These are phyloP conservation scores for Anastatus disparis DNA, from an alignment of 1,140 invertebrate species.

Conservation along the genomic window DNA sequence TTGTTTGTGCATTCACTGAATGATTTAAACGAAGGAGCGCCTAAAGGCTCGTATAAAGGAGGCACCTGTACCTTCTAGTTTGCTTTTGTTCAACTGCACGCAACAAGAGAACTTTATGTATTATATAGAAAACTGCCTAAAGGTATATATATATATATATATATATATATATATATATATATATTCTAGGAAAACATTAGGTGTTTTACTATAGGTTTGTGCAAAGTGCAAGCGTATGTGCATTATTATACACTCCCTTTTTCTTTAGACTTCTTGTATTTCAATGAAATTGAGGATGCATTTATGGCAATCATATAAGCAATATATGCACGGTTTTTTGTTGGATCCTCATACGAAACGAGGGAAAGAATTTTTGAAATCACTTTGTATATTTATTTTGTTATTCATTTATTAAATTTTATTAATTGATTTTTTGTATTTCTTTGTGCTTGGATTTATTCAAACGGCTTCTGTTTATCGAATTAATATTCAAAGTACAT, in stretches of 20 bases:
- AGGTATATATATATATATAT: background rate
- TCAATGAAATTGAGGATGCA: slow-evolving; percentile 16
- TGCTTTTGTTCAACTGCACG: no score
- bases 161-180: slow-evolving; percentile 6
- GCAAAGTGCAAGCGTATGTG: background rate
- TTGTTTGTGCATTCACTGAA: slow-evolving; percentile 15
- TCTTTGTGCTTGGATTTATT: no score
- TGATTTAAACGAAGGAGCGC: slow-evolving; percentile 34
- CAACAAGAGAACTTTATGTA: no score
- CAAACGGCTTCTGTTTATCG: no score
- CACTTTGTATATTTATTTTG: no score
- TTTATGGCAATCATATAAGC: slow-evolving; percentile 21
- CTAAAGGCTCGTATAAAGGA: slow-evolving; percentile 26
- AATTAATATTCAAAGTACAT: no score
- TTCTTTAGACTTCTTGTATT: no score
- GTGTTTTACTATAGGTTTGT: background rate
- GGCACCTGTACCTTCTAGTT: slow-evolving; percentile 32
- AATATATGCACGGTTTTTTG: background rate
- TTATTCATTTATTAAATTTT: no score
- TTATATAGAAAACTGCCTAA: background rate
- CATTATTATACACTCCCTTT: no score
- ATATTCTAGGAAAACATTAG: slow-evolving; percentile 1
- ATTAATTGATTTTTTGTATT: no score
- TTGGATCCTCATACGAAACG: no score
- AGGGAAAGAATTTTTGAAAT: no score